Conservation (phyloP, 2,888 invertebrate species). For the Parasteatoda lunata region DNA sequence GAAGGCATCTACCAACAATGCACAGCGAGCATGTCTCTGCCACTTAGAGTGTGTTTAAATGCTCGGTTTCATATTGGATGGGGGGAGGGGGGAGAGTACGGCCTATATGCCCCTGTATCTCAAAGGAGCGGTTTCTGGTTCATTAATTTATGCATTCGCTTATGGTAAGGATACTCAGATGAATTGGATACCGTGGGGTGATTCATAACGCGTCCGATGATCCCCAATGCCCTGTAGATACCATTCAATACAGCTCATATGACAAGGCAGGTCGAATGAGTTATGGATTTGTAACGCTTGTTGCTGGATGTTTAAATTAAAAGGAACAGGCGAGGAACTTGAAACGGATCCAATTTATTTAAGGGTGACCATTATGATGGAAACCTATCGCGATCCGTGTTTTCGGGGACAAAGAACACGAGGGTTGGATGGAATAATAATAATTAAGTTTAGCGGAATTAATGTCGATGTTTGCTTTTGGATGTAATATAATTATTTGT, state of each 20-base stretch:
- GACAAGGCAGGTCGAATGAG: slow-evolving; percentile 35
- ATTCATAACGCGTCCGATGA: slow-evolving; percentile 40
- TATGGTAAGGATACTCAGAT: slow-evolving; percentile 29
- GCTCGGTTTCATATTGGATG: slow-evolving; percentile 33
- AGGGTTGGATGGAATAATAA: too few species aligned
- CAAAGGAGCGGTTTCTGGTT: slow-evolving; percentile 54
- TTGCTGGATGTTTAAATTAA: slow-evolving; percentile 13
- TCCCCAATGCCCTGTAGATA: slow-evolving; percentile 33
- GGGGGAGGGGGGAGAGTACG: background rate
- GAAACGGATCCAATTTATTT: slow-evolving; percentile 6
- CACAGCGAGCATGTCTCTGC: slow-evolving; percentile 36
- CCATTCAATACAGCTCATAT: slow-evolving; percentile 43
- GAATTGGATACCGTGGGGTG: slow-evolving; percentile 35
- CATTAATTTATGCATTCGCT: slow-evolving; percentile 52
- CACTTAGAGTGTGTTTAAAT: slow-evolving; percentile 63
- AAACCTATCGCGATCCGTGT: background rate
- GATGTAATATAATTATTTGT: too few species aligned
- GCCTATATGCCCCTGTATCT: background rate
- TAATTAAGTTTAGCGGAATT: too few species aligned
- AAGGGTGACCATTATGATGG: background rate
- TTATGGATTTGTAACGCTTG: slow-evolving; percentile 31
- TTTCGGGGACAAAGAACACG: too few species aligned
- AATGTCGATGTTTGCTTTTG: too few species aligned
- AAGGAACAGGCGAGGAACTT: background rate
- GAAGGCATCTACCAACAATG: slow-evolving; percentile 2